Percentiles rank a stretch among this genome's conserved stretches.
phyloP scores from a whole-genome alignment of 2,797 vertebrate genomes.

The Eremophila alpestris region DNA sequence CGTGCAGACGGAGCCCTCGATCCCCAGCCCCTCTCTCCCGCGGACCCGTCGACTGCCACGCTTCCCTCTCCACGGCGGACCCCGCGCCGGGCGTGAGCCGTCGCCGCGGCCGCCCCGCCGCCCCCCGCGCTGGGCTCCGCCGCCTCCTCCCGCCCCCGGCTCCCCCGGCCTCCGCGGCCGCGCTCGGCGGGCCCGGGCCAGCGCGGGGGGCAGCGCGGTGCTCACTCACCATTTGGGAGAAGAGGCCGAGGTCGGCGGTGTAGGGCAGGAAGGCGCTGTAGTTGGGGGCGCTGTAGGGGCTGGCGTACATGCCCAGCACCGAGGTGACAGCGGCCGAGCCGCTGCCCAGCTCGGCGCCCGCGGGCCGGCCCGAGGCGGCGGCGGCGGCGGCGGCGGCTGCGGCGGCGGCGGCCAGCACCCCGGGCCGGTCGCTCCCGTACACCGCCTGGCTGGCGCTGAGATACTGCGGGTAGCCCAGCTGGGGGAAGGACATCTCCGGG shows the following conservation, averaged over 20 bases:
- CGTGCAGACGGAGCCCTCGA: neutral
- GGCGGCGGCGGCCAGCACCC: slow-evolving; percentile 86
- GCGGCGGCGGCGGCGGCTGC: slow-evolving; percentile 88
- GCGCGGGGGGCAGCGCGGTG: neutral
- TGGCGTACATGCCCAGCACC: slow-evolving; percentile 95
- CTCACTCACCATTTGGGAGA: slow-evolving; percentile 86
- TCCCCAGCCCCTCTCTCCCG: neutral
- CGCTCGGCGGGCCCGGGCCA: neutral
- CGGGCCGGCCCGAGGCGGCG: slow-evolving; percentile 87
- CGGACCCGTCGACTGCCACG: neutral
- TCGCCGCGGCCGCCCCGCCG: neutral
- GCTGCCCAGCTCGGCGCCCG: slow-evolving; percentile 85
- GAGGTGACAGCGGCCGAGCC: slow-evolving; percentile 89
- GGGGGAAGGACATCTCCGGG: slow-evolving; percentile 94
- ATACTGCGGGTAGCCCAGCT: slow-evolving; percentile 97
- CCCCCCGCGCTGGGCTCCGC: neutral
- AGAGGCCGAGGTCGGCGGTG: slow-evolving; percentile 93
- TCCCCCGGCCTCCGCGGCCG: neutral
- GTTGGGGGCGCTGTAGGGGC: slow-evolving; percentile 90
- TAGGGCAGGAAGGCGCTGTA: slow-evolving; percentile 98
- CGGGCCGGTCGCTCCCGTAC: slow-evolving; percentile 89
- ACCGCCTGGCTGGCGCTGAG: slow-evolving; percentile 91
- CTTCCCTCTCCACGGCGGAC: neutral
- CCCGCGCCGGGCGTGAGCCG: neutral
- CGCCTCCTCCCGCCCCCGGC: neutral